These are phyloP conservation scores for Tragelaphus strepsiceros DNA, from an alignment of 2,113 vertebrate genomes.

Conservation along the genomic window DNA sequence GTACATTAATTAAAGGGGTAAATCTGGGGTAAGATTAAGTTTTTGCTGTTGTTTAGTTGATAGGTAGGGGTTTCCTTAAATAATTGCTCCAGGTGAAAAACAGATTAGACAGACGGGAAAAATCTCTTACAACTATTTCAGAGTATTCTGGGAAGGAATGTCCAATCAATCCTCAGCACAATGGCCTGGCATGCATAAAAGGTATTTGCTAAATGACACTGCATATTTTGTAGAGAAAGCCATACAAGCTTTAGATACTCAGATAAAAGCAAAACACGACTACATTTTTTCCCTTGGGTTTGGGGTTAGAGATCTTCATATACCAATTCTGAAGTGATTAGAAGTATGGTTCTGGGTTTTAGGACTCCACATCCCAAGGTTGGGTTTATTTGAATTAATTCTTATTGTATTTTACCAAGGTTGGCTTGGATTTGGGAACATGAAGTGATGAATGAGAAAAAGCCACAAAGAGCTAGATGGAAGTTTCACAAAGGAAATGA, in stretches of 20 bases:
- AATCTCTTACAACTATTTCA: neutral
- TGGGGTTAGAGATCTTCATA: neutral
- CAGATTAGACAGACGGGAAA: neutral
- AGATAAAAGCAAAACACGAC: neutral
- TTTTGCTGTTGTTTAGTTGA: neutral
- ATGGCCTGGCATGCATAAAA: neutral
- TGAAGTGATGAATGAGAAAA: neutral
- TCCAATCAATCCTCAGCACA: neutral
- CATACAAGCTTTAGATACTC: neutral
- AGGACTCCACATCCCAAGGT: neutral
- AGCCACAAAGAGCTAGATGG: neutral
- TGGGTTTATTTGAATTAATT: neutral
- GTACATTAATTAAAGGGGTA: neutral
- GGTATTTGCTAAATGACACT: neutral
- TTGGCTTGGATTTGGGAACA: constrained; percentile 19
- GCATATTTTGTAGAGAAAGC: neutral
- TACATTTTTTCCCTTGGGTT: neutral
- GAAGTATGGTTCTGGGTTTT: neutral
- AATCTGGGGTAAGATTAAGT: neutral
- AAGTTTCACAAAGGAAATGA: constrained; percentile 38
- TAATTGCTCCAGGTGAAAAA: neutral
- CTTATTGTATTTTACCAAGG: neutral
- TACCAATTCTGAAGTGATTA: neutral
- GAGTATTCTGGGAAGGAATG: neutral
- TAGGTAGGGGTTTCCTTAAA: neutral